Evolutionary conservation across 1,140 invertebrate genomes (phyloP), one percentile per base, ranked within the genome.

Genomic region (Zaprionus kolodkinae): DNA sequence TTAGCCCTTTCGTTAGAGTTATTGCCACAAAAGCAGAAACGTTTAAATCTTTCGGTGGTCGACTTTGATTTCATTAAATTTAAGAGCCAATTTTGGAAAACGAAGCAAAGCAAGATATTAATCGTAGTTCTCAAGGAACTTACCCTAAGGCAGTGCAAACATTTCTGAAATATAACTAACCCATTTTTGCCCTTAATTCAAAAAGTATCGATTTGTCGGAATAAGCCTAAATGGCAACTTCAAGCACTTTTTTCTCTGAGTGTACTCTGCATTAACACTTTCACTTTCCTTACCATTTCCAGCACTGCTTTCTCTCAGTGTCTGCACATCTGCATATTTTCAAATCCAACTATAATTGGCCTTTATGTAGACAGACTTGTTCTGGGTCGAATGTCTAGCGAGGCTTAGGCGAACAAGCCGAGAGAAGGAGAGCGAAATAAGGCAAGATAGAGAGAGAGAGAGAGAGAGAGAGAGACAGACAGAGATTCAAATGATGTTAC

Each of bases 1-100:
- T 45, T 10, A 52, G 30, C 35, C 45, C 45, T 50, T 65, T 25
- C 38, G 27, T 65, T 71, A 30, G 38, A 27, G 38, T 57, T 36
- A 63, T 70, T 55, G 48, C 59, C 33, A 59, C 48, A 35, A 35
- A 13, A 12, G 27, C n/a, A 43, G 36, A 25, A 43, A 63, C 64
- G 38, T 9, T 36, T 35, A 57, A 45, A 30, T 52, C 63, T 67
- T 48, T 55, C 56, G 67, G 50, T 57, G 45, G 69, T 15, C 40
- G 36, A 45, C 72, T 69, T 21, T 69, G 72, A 74, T 74, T 74
- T 74, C 50, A 61, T 74, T 55, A 30, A 73, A 70, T 70, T 74
- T 57, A 12, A 54, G 63, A 43, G 12, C 50, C 27, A 70, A 70
- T 70, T 36, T 55, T 36, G 7, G 1, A 21, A 9, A n/a, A 54